Evolutionary conservation across 1,140 invertebrate genomes (phyloP).

Genomic region (Drepana arcuata): DNA sequence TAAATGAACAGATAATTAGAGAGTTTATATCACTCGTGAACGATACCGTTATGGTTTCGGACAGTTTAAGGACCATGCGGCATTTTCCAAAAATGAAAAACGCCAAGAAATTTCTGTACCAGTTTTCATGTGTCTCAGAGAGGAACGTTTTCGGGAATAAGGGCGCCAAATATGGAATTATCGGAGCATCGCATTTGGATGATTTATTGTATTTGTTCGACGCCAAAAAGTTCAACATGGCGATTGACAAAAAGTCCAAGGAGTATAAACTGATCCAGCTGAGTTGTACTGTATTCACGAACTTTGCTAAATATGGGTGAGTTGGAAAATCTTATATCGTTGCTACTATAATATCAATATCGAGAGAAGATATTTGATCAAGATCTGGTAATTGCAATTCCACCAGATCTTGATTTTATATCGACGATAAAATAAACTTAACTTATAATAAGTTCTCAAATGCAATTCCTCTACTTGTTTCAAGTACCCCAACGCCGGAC

Average conservation of each 20-base stretch:
- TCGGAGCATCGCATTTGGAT: slow-evolving; percentile 34
- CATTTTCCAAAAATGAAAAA: slow-evolving; percentile 23
- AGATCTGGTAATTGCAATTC: no score
- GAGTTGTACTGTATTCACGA: slow-evolving; percentile 64
- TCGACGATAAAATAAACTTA: no score
- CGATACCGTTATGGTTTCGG: slow-evolving; percentile 47
- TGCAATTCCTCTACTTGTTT: no score
- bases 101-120: slow-evolving; percentile 26
- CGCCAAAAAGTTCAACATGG: slow-evolving; percentile 20
- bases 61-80: slow-evolving; percentile 43
- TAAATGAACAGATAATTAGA: slow-evolving; percentile 24
- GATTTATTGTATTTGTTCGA: slow-evolving; percentile 45
- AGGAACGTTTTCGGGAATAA: slow-evolving; percentile 26
- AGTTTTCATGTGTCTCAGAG: slow-evolving; percentile 26
- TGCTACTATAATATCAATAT: no score
- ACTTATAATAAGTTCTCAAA: no score
- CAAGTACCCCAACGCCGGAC: slow-evolving; percentile 16
- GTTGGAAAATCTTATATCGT: no score
- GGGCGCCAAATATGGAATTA: slow-evolving; percentile 18
- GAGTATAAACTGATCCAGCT: slow-evolving; percentile 45
- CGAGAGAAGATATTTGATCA: no score
- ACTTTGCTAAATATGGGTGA: slow-evolving; percentile 72
- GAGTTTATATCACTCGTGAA: slow-evolving; percentile 40
- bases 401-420: no score
- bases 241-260: slow-evolving; percentile 20